Evolutionary conservation across 2,113 vertebrate species (phyloP).

Genomic region (Scytalopus superciliaris): DNA sequence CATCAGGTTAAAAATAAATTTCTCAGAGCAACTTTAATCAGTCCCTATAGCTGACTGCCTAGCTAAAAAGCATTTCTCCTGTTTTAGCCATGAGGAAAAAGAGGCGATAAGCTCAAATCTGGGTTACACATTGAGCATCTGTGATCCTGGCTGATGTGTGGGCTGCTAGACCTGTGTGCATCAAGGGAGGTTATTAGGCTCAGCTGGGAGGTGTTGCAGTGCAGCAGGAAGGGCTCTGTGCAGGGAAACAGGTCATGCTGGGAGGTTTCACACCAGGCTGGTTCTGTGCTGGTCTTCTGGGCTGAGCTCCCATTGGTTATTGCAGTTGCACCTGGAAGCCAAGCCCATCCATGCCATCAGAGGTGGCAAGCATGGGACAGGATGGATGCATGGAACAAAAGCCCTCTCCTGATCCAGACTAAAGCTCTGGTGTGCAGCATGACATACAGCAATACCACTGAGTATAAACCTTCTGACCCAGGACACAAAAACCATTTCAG

Average conservation of each 20-base stretch:
- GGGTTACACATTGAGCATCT: neutral
- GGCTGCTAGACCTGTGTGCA: neutral
- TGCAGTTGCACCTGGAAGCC: neutral
- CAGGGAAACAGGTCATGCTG: neutral
- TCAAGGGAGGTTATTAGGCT: neutral
- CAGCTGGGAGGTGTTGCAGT: neutral
- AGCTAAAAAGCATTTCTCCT: constrained; percentile 2
- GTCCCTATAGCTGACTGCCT: neutral
- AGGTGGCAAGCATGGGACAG: neutral
- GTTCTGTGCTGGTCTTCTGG: neutral
- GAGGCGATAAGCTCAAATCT: neutral
- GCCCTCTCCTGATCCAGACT: neutral
- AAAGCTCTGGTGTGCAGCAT: neutral
- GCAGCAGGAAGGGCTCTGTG: neutral
- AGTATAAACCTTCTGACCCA: neutral
- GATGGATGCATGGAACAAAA: rapidly evolving
- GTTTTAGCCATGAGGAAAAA: neutral
- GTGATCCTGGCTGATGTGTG: neutral
- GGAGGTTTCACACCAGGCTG: neutral
- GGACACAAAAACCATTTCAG: neutral
- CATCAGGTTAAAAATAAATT: constrained; percentile 34
- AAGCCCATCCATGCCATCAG: rapidly evolving
- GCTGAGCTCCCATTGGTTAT: neutral
- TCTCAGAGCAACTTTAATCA: constrained; percentile 16
- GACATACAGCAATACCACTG: neutral